Percentiles rank a stretch among this genome's conserved stretches.
phyloP scores from a whole-genome alignment of 2,888 invertebrate genomes.

The Lepidocyrtinus sp. region DNA sequence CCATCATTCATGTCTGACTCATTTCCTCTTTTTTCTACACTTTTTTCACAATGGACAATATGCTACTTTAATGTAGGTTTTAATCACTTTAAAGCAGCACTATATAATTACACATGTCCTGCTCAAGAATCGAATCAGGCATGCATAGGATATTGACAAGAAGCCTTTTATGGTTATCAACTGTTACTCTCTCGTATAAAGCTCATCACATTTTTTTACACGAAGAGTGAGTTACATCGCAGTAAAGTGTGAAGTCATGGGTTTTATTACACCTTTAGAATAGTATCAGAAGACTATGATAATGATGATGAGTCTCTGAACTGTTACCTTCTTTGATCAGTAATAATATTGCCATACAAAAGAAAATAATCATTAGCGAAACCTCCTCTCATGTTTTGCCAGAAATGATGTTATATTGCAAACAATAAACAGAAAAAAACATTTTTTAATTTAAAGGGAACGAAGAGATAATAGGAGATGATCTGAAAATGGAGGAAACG shows the following conservation, averaged over 20 bases:
- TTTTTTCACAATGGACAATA: not conserved
- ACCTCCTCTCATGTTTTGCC: slow-evolving; percentile 5
- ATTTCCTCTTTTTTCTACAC: slow-evolving; percentile 45
- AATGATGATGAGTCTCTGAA: not conserved
- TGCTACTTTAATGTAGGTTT: not conserved
- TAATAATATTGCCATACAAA: not conserved
- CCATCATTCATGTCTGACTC: slow-evolving; percentile 43
- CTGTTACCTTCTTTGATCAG: not conserved
- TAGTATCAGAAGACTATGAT: not conserved
- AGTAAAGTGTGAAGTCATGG: not conserved
- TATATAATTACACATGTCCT: slow-evolving; percentile 14
- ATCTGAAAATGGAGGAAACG: slow-evolving; percentile 8
- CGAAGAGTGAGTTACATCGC: too few relatives aligned
- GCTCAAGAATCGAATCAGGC: not conserved
- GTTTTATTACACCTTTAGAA: not conserved
- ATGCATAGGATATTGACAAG: not conserved
- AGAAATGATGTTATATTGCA: slow-evolving; percentile 7
- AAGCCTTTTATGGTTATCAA: not conserved
- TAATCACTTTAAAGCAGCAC: slow-evolving; percentile 5
- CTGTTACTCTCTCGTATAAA: too few relatives aligned
- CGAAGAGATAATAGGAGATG: not conserved
- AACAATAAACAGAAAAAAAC: slow-evolving; percentile 14
- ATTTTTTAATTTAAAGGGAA: not conserved
- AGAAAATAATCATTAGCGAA: not conserved
- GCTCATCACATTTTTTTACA: not conserved